phyloP scores from a whole-genome alignment of 2,797 vertebrate species.

The Lepilemur septentrionalis region DNA sequence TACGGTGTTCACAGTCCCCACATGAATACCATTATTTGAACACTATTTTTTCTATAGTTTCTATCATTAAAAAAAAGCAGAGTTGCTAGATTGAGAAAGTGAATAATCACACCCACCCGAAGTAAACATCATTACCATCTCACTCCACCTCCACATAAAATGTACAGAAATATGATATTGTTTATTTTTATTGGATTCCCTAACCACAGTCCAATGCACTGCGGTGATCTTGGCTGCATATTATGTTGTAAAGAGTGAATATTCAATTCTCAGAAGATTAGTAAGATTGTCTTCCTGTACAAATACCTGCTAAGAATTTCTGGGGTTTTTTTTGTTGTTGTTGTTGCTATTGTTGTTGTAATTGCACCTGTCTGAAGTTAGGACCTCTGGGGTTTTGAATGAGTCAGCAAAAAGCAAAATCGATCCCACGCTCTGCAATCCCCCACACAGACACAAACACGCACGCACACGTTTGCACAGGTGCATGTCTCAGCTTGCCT shows the following conservation, averaged over 20 bases:
- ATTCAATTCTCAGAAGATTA: constrained; percentile 38
- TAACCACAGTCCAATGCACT: background rate
- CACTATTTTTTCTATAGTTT: background rate
- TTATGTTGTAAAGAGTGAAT: background rate
- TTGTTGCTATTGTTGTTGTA: background rate
- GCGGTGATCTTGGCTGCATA: constrained; percentile 1
- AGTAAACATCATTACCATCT: constrained; percentile 23
- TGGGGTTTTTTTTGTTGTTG: background rate
- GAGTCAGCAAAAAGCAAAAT: constrained; percentile 73
- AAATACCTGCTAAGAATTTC: constrained; percentile 49
- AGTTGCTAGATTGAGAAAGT: constrained; percentile 41
- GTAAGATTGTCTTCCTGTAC: constrained; percentile 56
- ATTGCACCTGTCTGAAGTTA: constrained; percentile 61
- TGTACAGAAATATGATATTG: background rate
- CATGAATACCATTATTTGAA: background rate
- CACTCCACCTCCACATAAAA: constrained; percentile 25
- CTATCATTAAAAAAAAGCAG: constrained; percentile 29
- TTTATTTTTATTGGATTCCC: constrained; percentile 42
- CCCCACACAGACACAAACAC: background rate
- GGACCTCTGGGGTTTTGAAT: constrained; percentile 52
- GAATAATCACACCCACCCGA: constrained; percentile 25
- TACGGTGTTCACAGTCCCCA: background rate
- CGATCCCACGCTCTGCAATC: background rate
- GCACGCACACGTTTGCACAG: background rate
- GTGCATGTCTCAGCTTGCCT: background rate